Evolutionary conservation across 2,888 invertebrate species (phyloP).

Genomic region (Drosophila borborema): DNA sequence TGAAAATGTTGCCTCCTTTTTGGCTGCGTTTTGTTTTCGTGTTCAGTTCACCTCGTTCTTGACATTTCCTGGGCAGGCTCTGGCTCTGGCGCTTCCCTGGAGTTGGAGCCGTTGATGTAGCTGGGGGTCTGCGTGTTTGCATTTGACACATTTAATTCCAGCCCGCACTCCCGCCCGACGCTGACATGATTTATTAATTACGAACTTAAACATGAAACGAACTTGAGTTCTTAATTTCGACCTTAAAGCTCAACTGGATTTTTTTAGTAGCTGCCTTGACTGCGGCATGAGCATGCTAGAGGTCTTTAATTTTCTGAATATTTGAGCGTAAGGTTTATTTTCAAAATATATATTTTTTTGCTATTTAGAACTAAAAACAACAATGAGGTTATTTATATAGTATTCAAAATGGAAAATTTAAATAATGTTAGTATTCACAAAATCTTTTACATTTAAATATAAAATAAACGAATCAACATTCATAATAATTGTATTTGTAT

Average conservation of each 20-base stretch:
- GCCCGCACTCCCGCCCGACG: slow-evolving; percentile 58
- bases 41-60: slow-evolving; percentile 73
- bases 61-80: slow-evolving; percentile 74
- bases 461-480: too few relatives aligned
- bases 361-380: neutral
- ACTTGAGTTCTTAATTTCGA: slow-evolving; percentile 80
- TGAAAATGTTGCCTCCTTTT: slow-evolving; percentile 60
- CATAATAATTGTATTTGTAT: too few relatives aligned
- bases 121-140: slow-evolving; percentile 68
- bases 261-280: neutral
- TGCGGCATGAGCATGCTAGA: neutral
- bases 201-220: slow-evolving; percentile 76
- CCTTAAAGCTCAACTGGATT: slow-evolving; percentile 55
- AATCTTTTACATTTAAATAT: neutral
- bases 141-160: slow-evolving; percentile 78
- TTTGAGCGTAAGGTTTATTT: neutral
- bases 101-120: slow-evolving; percentile 8
- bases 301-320: neutral
- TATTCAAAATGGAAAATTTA: neutral
- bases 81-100: slow-evolving; percentile 18
- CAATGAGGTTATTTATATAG: neutral
- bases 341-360: neutral
- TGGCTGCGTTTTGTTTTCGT: slow-evolving; percentile 74
- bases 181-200: slow-evolving; percentile 83
- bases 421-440: neutral